These are phyloP conservation scores for Hyla sarda DNA, from an alignment of 2,113 vertebrate genomes.

Conservation along the genomic window DNA sequence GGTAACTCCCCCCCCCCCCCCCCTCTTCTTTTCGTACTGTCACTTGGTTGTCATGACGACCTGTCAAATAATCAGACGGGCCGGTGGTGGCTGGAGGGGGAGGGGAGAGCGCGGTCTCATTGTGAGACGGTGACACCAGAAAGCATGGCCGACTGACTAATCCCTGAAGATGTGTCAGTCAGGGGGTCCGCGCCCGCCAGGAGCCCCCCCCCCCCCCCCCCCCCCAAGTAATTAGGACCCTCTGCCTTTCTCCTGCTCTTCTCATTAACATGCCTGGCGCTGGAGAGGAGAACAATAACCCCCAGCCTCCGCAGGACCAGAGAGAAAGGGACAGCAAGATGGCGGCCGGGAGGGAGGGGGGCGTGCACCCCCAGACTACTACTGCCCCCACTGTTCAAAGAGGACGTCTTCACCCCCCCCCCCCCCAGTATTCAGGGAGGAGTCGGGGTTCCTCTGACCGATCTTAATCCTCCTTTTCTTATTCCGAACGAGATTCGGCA, in stretches of 20 bases:
- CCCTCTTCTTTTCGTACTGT: not conserved
- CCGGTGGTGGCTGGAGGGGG: not conserved
- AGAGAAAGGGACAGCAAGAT: conserved; percentile 23
- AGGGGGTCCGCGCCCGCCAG: conserved; percentile 69
- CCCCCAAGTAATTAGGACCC: conserved; percentile 81
- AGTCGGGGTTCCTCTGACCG: conserved; percentile 4
- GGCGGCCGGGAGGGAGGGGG: conserved; percentile 70
- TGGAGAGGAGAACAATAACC: conserved; percentile 76
- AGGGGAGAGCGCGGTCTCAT: not conserved
- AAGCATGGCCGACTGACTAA: conserved; percentile 78
- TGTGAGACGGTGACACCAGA: conserved; percentile 31
- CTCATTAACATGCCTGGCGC: conserved; percentile 82
- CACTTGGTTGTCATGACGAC: conserved; percentile 26
- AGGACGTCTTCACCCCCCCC: not conserved
- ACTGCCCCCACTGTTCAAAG: conserved; percentile 57
- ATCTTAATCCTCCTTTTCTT: conserved; percentile 57
- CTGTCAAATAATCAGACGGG: not conserved
- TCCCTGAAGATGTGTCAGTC: conserved; percentile 76
- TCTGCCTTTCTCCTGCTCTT: conserved; percentile 79
- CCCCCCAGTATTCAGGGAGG: not conserved
- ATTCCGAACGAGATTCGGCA: conserved; percentile 28
- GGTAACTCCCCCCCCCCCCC: not conserved
- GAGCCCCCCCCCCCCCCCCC: too few relatives aligned
- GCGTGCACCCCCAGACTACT: conserved; percentile 72
- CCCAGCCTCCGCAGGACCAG: conserved; percentile 69